phyloP scores from a whole-genome alignment of 2,797 vertebrate species.

The Knipowitschia caucasica region DNA sequence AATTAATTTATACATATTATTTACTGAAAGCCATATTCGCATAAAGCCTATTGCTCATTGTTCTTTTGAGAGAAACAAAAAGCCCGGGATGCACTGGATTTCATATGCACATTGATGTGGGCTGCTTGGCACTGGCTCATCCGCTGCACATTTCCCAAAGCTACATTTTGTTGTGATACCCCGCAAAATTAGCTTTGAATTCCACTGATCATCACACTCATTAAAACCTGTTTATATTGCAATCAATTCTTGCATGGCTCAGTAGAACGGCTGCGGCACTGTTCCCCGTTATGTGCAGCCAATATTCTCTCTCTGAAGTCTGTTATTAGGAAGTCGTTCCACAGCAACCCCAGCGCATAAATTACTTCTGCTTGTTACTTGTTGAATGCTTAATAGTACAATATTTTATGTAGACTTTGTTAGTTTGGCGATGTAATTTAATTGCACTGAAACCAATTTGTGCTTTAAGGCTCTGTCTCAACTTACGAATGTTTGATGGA shows the following conservation, averaged over 20 bases:
- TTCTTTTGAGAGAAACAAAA: conserved; percentile 14
- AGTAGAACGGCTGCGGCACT: conserved; percentile 42
- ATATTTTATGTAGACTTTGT: conserved; percentile 52
- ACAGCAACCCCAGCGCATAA: conserved; percentile 26
- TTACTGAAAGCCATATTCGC: conserved; percentile 5
- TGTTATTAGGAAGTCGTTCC: conserved; percentile 27
- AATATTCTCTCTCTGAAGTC: conserved; percentile 47
- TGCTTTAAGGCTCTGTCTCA: conserved; percentile 37
- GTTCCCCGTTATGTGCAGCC: conserved; percentile 44
- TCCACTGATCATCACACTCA: conserved; percentile 58
- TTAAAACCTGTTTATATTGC: conserved; percentile 64
- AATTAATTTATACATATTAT: conserved; percentile 5
- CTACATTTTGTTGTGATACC: conserved; percentile 52
- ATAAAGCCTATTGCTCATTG: neutral
- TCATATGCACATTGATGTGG: conserved; percentile 25
- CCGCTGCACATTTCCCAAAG: conserved; percentile 38
- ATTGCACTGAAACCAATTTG: conserved; percentile 38
- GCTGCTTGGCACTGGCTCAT: conserved; percentile 33
- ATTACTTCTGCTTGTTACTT: conserved; percentile 56
- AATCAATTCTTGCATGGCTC: conserved; percentile 54
- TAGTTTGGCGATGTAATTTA: conserved; percentile 54
- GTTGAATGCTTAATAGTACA: conserved; percentile 51
- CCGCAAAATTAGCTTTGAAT: conserved; percentile 60
- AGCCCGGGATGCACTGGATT: conserved; percentile 9
- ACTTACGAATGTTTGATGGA: conserved; percentile 41